Conservation (phyloP, 2,888 invertebrate species). For the Meandrusa payeni region DNA sequence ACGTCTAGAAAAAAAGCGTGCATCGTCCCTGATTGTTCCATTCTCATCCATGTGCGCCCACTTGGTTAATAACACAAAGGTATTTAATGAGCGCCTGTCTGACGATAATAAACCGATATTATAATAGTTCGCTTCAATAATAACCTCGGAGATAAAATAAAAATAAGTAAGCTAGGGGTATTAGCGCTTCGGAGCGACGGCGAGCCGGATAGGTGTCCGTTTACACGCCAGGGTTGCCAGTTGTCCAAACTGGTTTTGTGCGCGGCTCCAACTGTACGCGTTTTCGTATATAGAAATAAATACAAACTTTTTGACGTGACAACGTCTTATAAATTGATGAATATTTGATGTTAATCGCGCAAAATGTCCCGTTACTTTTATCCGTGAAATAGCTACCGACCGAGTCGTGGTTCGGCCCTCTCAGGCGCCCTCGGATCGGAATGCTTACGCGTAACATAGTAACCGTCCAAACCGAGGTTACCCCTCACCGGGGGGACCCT, state of each 20-base stretch:
- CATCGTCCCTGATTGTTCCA: background rate
- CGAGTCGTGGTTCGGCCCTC: too few species aligned
- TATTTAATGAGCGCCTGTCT: constrained; percentile 45
- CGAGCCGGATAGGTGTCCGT: constrained; percentile 16
- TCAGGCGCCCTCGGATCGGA: too few species aligned
- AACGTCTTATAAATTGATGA: too few species aligned
- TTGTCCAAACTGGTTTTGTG: background rate
- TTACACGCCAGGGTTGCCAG: constrained; percentile 10
- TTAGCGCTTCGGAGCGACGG: constrained; percentile 27
- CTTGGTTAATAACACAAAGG: constrained; percentile 44
- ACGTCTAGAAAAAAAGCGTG: constrained; percentile 15
- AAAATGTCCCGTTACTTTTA: too few species aligned
- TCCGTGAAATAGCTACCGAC: too few species aligned
- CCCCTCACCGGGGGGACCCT: too few species aligned
- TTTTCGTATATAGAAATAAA: too few species aligned
- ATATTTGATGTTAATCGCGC: too few species aligned
- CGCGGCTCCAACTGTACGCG: too few species aligned
- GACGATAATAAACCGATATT: constrained; percentile 48
- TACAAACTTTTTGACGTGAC: too few species aligned
- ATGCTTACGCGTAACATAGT: too few species aligned
- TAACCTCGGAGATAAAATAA: constrained; percentile 35
- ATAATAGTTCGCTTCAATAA: constrained; percentile 38
- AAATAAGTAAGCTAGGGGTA: constrained; percentile 32
- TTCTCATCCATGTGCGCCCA: background rate
- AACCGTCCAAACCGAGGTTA: too few species aligned